Percentiles rank a stretch among this genome's conserved stretches.
phyloP scores from a whole-genome alignment of 1,140 invertebrate species.

The Gerris buenoi region DNA sequence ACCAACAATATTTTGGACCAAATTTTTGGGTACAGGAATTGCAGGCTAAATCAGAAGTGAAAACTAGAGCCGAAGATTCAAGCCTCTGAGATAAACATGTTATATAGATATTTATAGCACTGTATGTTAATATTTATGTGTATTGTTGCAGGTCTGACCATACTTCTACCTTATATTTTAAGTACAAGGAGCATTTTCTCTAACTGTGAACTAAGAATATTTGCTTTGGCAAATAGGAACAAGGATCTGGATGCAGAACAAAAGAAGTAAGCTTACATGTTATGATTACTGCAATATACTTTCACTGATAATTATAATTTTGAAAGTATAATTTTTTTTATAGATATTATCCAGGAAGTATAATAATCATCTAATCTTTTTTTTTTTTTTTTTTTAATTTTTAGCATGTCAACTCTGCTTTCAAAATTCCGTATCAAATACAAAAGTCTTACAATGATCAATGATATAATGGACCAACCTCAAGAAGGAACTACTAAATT shows the following conservation, averaged over 20 bases:
- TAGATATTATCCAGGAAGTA: too few species aligned
- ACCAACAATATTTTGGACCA: too few species aligned
- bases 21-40: too few species aligned
- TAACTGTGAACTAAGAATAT: conserved; percentile 73
- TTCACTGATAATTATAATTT: conserved; percentile 3
- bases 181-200: conserved; percentile 70
- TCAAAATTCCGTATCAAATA: conserved; percentile 88
- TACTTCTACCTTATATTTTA: conserved; percentile 84
- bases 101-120: too few species aligned
- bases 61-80: too few species aligned
- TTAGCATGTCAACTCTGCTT: conserved; percentile 80
- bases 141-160: conserved; percentile 52
- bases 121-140: not conserved
- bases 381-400: conserved; percentile 24
- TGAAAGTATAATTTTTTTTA: too few species aligned
- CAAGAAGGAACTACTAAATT: conserved; percentile 48
- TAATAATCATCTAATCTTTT: too few species aligned
- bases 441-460: conserved; percentile 75
- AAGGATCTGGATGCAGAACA: conserved; percentile 75
- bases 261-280: conserved; percentile 62
- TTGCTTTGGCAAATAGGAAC: conserved; percentile 71
- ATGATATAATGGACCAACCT: conserved; percentile 60
- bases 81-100: too few species aligned
- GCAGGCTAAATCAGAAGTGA: too few species aligned
- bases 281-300: not conserved